Percentiles rank a stretch among this genome's conserved stretches.
Evolutionary conservation across 2,113 vertebrate genomes (phyloP).

Genomic region (Aphyosemion australe): DNA sequence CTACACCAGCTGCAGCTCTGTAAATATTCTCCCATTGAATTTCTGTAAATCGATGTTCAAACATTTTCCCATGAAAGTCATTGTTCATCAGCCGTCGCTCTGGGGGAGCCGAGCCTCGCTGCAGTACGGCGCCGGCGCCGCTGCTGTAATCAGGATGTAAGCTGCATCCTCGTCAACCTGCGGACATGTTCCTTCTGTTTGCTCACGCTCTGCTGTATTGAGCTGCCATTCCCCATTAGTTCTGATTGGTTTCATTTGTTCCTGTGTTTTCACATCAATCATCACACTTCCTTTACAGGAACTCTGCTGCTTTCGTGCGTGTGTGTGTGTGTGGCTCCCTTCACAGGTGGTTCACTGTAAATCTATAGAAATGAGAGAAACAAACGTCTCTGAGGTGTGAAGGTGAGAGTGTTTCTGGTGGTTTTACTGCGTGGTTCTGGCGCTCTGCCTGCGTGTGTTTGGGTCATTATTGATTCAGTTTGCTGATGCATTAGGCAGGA

Average conservation of each 20-base stretch:
- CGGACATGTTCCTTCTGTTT: constrained; percentile 69
- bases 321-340: constrained; percentile 11
- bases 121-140: constrained; percentile 23
- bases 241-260: constrained; percentile 69
- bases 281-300: constrained; percentile 35
- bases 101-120: constrained; percentile 55
- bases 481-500: neutral
- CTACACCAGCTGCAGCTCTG: constrained; percentile 1
- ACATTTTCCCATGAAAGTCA: constrained; percentile 46
- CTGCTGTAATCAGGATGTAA: constrained; percentile 62
- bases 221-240: constrained; percentile 71
- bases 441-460: constrained; percentile 15
- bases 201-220: constrained; percentile 40
- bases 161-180: constrained; percentile 48
- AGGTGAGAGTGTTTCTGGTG: constrained; percentile 29
- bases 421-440: constrained; percentile 26
- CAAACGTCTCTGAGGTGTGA: constrained; percentile 47
- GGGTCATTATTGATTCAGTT: constrained; percentile 10
- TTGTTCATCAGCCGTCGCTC: constrained; percentile 47
- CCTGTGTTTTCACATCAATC: constrained; percentile 68
- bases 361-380: constrained; percentile 47
- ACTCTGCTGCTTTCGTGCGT: constrained; percentile 21
- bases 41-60: constrained; percentile 45
- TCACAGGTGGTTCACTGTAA: constrained; percentile 27
- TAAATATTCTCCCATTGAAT: constrained; percentile 14